These are phyloP conservation scores for Polypterus bichir DNA, from an alignment of 2,113 vertebrate genomes.

Conservation along the genomic window DNA sequence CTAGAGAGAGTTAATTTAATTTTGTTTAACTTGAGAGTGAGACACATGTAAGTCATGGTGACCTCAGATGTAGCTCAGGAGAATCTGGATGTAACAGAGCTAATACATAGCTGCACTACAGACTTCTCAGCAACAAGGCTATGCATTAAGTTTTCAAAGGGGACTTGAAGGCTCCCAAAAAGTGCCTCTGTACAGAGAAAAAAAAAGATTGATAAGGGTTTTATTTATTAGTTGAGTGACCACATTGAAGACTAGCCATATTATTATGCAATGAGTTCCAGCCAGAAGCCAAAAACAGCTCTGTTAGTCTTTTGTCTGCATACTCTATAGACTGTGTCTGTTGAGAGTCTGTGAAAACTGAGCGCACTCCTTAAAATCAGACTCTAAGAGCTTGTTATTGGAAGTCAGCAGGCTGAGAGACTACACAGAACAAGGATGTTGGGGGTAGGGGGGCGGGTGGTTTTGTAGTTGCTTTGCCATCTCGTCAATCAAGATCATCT, in stretches of 20 bases:
- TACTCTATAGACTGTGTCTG: conserved; percentile 45
- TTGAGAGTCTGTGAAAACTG: conserved; percentile 40
- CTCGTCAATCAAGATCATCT: too few relatives aligned
- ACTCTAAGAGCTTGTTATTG: neutral
- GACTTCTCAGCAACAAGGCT: too few relatives aligned
- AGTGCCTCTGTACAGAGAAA: conserved; percentile 36
- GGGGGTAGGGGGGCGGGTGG: too few relatives aligned
- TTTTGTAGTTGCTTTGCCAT: too few relatives aligned
- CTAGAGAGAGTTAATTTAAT: too few relatives aligned
- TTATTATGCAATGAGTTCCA: conserved; percentile 69
- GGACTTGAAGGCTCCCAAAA: conserved; percentile 49
- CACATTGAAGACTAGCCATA: conserved; percentile 56
- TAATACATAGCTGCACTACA: too few relatives aligned
- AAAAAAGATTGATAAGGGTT: conserved; percentile 58
- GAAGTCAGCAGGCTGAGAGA: too few relatives aligned
- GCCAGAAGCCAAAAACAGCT: conserved; percentile 44
- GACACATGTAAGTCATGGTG: conserved; percentile 9
- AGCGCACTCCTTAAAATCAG: neutral
- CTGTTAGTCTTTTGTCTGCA: conserved; percentile 50
- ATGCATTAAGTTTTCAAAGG: conserved; percentile 7
- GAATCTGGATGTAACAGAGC: too few relatives aligned
- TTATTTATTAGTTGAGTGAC: conserved; percentile 70
- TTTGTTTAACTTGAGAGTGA: conserved; percentile 28
- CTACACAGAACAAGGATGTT: too few relatives aligned
- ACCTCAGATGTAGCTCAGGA: too few relatives aligned